These are phyloP conservation scores for Apomyelois bistriatella DNA, from an alignment of 2,888 invertebrate species.

Conservation along the genomic window DNA sequence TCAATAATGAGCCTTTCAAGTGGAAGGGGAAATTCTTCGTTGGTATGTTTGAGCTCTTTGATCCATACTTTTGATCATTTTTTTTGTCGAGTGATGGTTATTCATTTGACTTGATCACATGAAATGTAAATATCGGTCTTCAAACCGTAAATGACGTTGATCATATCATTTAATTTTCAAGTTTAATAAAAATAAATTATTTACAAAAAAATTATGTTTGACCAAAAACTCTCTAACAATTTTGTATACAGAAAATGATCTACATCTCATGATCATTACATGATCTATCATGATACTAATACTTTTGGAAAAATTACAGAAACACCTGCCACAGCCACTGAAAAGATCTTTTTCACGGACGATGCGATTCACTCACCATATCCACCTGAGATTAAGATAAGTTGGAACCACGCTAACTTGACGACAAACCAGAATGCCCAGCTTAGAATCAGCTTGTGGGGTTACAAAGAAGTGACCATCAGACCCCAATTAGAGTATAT, in stretches of 20 bases:
- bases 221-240: too few species aligned
- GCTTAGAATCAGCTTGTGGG: conserved; percentile 92
- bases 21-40: conserved; percentile 96
- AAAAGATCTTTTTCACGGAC: conserved; percentile 90
- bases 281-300: too few species aligned
- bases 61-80: background rate
- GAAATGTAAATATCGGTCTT: too few species aligned
- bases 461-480: conserved; percentile 92
- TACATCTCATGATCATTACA: too few species aligned
- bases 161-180: background rate
- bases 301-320: conserved; percentile 70
- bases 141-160: too few species aligned
- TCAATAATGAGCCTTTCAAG: conserved; percentile 90
- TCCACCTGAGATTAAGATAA: conserved; percentile 87
- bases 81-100: too few species aligned
- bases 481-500: conserved; percentile 90
- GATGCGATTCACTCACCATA: conserved; percentile 85
- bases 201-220: too few species aligned
- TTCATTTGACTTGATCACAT: too few species aligned
- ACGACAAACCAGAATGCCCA: conserved; percentile 88
- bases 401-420: conserved; percentile 92
- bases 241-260: too few species aligned
- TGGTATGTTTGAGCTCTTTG: conserved; percentile 78
- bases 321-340: conserved; percentile 92
- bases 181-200: too few species aligned